phyloP scores from a whole-genome alignment of 2,888 invertebrate species.

The Nomada fucata region DNA sequence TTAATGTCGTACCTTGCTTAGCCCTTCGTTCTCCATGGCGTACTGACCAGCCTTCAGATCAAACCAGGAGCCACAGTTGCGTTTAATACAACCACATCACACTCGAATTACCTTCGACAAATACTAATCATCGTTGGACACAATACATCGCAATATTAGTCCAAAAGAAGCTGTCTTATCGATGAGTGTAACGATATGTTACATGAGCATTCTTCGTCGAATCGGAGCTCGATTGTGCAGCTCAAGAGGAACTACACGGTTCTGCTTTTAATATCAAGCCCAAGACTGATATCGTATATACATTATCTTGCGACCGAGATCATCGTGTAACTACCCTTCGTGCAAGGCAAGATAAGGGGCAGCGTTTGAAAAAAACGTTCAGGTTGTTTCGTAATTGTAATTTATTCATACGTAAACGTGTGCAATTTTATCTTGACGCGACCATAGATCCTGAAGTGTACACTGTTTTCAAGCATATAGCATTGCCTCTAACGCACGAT shows the following conservation, averaged over 20 bases:
- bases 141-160: conserved; percentile 22
- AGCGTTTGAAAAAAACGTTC: too few species aligned
- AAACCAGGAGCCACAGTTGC: conserved; percentile 30
- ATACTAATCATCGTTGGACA: conserved; percentile 45
- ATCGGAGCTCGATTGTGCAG: conserved; percentile 36
- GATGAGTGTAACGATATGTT: conserved; percentile 40
- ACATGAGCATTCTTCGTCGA: conserved; percentile 30
- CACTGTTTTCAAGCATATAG: background rate
- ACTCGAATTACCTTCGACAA: conserved; percentile 51
- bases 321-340: too few species aligned
- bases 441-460: background rate
- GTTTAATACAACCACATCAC: conserved; percentile 10
- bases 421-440: background rate
- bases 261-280: background rate
- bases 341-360: too few species aligned
- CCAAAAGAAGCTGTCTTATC: conserved; percentile 60
- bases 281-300: background rate
- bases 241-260: too few species aligned
- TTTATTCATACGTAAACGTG: background rate
- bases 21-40: conserved; percentile 42
- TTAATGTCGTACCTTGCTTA: background rate
- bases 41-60: background rate
- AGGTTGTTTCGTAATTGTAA: background rate
- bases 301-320: background rate
- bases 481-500: background rate